Percentiles rank a stretch among this genome's conserved stretches.
phyloP scores from a whole-genome alignment of 2,888 invertebrate species.

The Caenorhabditis sp. region DNA sequence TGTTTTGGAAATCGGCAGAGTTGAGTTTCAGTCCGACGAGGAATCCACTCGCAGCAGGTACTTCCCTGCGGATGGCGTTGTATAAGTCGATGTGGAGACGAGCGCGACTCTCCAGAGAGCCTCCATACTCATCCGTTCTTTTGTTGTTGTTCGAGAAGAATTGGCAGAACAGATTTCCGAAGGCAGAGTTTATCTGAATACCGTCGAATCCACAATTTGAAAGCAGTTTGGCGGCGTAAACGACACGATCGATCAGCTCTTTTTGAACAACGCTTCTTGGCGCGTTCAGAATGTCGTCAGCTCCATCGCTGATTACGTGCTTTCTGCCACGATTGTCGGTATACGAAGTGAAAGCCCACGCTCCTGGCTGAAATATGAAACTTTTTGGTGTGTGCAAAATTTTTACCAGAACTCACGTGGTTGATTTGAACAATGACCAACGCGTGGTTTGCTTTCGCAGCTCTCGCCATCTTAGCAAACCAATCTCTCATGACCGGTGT shows the following conservation, averaged over 20 bases:
- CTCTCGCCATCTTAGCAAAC: slow-evolving; percentile 48
- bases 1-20: slow-evolving; percentile 54
- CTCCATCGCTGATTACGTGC: slow-evolving; percentile 53
- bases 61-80: slow-evolving; percentile 42
- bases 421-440: slow-evolving; percentile 60
- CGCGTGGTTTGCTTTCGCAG: slow-evolving; percentile 60
- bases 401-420: slow-evolving; percentile 34
- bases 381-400: neutral
- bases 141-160: slow-evolving; percentile 48
- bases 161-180: slow-evolving; percentile 53
- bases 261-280: slow-evolving; percentile 55
- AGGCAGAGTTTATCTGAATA: slow-evolving; percentile 46
- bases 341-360: slow-evolving; percentile 47
- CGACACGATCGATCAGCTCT: slow-evolving; percentile 65
- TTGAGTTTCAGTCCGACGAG: slow-evolving; percentile 49
- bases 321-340: slow-evolving; percentile 38
- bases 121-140: slow-evolving; percentile 54
- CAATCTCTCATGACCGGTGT: slow-evolving; percentile 48
- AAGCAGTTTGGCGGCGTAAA: slow-evolving; percentile 53
- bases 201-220: slow-evolving; percentile 54
- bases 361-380: slow-evolving; percentile 26
- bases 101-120: slow-evolving; percentile 36
- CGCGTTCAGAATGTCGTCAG: slow-evolving; percentile 59
- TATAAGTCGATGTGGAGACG: slow-evolving; percentile 42
- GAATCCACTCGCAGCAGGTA: slow-evolving; percentile 52